Conservation (phyloP, 2,888 invertebrate species). For the Heliconius sara region DNA sequence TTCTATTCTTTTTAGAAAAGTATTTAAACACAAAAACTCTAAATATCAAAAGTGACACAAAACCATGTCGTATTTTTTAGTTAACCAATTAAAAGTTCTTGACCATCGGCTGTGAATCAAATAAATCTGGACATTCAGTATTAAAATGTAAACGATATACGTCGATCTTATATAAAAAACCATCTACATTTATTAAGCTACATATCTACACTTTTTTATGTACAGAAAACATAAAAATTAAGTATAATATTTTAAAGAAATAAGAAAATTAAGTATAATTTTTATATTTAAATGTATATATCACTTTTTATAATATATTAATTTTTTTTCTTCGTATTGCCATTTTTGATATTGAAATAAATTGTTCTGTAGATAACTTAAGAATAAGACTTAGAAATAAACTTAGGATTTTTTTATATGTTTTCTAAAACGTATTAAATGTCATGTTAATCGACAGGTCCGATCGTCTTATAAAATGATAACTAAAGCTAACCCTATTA, state of each 20-base stretch:
- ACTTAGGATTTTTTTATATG: too few species aligned
- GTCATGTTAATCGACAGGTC: not conserved
- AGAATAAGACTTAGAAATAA: not conserved
- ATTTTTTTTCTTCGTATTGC: too few species aligned
- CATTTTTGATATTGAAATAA: not conserved
- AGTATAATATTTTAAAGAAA: too few species aligned
- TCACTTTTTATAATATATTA: too few species aligned
- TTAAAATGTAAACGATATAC: not conserved
- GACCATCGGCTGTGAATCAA: constrained; percentile 6
- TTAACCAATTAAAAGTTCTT: constrained; percentile 25
- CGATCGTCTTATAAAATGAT: not conserved
- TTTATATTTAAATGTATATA: too few species aligned
- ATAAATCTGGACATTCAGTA: constrained; percentile 9
- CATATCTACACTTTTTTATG: not conserved
- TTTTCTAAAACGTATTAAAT: not conserved
- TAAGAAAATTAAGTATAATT: too few species aligned
- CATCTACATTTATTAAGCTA: not conserved
- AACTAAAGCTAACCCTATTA: not conserved
- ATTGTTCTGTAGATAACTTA: not conserved
- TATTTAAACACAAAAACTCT: not conserved
- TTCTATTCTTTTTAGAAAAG: not conserved
- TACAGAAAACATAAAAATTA: too few species aligned
- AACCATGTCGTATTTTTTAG: not conserved
- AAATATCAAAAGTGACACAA: not conserved
- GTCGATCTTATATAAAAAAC: not conserved